These are phyloP conservation scores for Crocodylus rhombifer DNA, from an alignment of 2,797 vertebrate species.

Conservation along the genomic window DNA sequence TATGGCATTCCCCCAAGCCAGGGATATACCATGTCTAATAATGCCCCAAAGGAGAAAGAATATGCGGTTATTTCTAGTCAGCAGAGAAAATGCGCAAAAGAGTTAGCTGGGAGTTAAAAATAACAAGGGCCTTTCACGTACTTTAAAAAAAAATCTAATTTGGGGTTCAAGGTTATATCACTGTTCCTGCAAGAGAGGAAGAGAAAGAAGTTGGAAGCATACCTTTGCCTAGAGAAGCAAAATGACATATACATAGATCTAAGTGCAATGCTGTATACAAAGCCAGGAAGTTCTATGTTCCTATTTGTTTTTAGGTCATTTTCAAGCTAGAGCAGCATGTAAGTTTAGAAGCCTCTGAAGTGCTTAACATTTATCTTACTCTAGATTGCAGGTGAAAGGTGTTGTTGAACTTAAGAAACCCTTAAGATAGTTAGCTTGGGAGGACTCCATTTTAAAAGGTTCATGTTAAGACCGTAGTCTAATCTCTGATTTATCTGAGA, in stretches of 20 bases:
- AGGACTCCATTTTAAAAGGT: background rate
- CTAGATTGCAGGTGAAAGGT: background rate
- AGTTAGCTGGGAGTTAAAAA: background rate
- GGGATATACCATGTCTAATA: background rate
- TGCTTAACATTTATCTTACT: background rate
- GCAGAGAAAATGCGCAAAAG: background rate
- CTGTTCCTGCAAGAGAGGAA: background rate
- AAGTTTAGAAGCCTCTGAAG: background rate
- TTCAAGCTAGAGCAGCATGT: background rate
- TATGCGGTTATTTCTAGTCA: background rate
- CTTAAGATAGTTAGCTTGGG: background rate
- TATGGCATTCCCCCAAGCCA: background rate
- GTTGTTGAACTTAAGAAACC: accelerated
- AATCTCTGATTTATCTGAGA: too few species aligned
- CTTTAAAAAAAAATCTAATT: background rate
- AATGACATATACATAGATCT: background rate
- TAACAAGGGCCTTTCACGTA: background rate
- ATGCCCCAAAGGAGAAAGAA: background rate
- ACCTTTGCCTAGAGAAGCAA: background rate
- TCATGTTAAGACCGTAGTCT: background rate
- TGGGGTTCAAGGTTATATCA: background rate
- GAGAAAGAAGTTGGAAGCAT: background rate
- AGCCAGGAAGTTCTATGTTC: background rate
- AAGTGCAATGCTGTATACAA: background rate
- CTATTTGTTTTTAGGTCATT: background rate